Conservation (phyloP, 1,140 invertebrate species). For the Macrocentrus cingulum region DNA sequence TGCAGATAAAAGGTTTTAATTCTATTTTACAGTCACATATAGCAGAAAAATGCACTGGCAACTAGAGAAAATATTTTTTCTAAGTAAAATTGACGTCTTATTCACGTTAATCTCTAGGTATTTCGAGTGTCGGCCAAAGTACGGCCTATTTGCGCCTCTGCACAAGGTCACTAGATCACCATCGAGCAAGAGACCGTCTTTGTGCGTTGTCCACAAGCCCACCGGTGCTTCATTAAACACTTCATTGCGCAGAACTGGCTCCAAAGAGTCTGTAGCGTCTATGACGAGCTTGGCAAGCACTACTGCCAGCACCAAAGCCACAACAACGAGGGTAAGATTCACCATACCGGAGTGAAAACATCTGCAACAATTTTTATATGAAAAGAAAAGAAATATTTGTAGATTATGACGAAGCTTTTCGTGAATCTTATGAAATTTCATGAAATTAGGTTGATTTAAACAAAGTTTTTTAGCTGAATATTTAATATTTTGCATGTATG, state of each 20-base stretch:
- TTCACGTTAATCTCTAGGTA: constrained; percentile 69
- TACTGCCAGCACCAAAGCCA: constrained; percentile 55
- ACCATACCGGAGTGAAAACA: constrained; percentile 47
- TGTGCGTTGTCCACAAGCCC: constrained; percentile 66
- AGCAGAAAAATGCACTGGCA: too few relatives aligned
- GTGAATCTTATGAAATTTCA: too few relatives aligned
- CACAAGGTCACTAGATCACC: constrained; percentile 84
- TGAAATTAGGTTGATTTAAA: background rate
- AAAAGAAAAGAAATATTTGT: too few relatives aligned
- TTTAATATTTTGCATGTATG: constrained; percentile 31
- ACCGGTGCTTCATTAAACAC: constrained; percentile 58
- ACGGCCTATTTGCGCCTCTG: constrained; percentile 89
- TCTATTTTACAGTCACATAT: too few relatives aligned
- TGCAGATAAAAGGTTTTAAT: constrained; percentile 72
- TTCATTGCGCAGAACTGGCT: constrained; percentile 72
- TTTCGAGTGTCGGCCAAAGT: constrained; percentile 87
- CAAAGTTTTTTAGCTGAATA: constrained; percentile 13
- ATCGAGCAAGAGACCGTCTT: constrained; percentile 67
- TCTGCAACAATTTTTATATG: constrained; percentile 7
- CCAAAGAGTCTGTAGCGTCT: constrained; percentile 83
- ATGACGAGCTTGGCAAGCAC: constrained; percentile 71
- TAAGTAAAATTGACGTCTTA: background rate
- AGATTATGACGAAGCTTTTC: too few relatives aligned
- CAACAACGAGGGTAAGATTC: constrained; percentile 71
- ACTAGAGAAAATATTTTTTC: too few relatives aligned